Evolutionary conservation across 2,888 invertebrate species (phyloP).

Genomic region (Rapana venosa): DNA sequence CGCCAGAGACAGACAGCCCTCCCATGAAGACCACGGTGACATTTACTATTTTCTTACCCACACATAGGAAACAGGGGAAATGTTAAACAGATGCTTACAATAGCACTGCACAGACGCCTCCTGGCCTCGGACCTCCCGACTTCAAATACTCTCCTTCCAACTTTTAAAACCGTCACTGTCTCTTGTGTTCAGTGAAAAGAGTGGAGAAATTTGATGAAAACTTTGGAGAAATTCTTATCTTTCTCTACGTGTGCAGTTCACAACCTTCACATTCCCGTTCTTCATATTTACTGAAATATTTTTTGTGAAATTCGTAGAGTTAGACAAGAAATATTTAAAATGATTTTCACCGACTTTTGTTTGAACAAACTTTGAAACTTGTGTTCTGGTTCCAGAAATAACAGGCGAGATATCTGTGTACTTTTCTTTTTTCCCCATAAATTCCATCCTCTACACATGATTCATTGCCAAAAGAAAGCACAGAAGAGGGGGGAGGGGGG

Average conservation of each 20-base stretch:
- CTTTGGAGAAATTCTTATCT: background rate
- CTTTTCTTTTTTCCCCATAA: background rate
- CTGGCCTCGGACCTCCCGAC: constrained; percentile 41
- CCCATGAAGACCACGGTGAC: constrained; percentile 39
- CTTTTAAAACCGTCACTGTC: constrained; percentile 20
- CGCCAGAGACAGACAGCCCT: constrained; percentile 34
- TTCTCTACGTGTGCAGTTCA: background rate
- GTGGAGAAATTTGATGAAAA: background rate
- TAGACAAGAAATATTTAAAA: background rate
- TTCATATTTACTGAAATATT: background rate
- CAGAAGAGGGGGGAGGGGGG: too few relatives aligned
- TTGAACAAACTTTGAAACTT: background rate
- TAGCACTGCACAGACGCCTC: constrained; percentile 35
- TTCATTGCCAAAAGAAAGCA: background rate
- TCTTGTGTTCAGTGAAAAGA: background rate
- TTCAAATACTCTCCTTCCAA: background rate
- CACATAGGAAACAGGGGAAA: constrained; percentile 31
- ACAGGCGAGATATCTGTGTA: background rate
- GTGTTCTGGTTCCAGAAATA: background rate
- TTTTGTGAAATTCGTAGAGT: background rate
- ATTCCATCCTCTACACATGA: background rate
- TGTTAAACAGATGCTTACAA: constrained; percentile 35
- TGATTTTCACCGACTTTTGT: background rate
- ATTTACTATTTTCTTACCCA: constrained; percentile 40
- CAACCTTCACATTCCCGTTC: background rate